Conservation (phyloP, 2,113 vertebrate species). For the Trogon melanurus region DNA sequence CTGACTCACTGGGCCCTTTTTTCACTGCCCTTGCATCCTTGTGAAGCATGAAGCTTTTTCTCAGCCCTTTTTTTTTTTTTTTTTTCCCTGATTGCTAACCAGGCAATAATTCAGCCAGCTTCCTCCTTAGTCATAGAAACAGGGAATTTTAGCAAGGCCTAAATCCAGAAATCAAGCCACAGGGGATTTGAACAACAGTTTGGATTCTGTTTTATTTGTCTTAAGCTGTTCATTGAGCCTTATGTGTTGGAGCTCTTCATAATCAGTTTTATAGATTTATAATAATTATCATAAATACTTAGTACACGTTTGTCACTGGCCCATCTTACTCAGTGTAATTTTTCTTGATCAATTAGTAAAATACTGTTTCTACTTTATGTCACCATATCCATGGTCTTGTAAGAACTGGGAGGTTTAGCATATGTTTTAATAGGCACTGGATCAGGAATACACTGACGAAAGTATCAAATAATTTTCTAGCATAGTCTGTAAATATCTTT, state of each 20-base stretch:
- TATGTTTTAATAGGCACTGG: neutral
- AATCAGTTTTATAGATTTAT: neutral
- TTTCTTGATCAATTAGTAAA: neutral
- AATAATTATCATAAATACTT: neutral
- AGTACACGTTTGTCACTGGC: neutral
- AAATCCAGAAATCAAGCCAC: slow-evolving; percentile 7
- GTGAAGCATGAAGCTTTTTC: slow-evolving; percentile 49
- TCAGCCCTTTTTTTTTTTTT: slow-evolving; percentile 64
- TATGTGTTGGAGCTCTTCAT: neutral
- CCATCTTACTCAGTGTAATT: neutral
- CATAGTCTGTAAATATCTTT: neutral
- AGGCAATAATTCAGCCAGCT: slow-evolving; percentile 51
- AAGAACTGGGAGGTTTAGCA: neutral
- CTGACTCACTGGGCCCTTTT: slow-evolving; percentile 46
- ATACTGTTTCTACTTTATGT: neutral
- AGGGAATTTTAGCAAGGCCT: neutral
- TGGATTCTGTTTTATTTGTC: neutral
- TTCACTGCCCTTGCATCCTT: neutral
- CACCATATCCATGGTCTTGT: neutral
- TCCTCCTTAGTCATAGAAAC: slow-evolving; percentile 21
- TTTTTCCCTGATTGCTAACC: slow-evolving; percentile 43
- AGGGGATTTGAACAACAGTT: neutral
- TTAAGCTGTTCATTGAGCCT: neutral
- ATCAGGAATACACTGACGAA: neutral
- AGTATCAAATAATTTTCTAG: neutral